A percentile compares a stretch with the other conserved stretches of the same genome.
These are phyloP conservation scores for Odontocerum albicorne DNA, from an alignment of 2,888 invertebrate genomes.

Conservation along the genomic window DNA sequence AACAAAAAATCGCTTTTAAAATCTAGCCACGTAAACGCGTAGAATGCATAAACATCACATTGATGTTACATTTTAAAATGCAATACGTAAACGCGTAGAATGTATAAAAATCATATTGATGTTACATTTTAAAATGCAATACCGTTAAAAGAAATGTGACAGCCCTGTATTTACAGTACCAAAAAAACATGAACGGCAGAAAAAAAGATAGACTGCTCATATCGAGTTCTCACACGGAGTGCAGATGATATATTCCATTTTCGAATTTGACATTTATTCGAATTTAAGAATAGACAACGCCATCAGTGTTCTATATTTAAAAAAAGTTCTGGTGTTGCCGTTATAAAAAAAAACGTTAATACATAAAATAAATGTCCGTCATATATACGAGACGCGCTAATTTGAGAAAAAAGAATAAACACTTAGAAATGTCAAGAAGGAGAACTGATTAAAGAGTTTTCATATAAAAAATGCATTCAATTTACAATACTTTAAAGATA, in stretches of 20 bases:
- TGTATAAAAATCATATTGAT: no score
- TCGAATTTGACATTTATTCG: conserved; percentile 21
- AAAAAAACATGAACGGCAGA: background rate
- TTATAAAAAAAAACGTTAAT: no score
- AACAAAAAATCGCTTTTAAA: no score
- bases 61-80: no score
- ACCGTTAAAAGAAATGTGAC: no score
- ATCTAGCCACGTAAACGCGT: no score
- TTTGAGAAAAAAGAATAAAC: background rate
- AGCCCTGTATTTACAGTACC: no score
- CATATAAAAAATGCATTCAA: background rate
- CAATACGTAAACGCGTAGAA: no score
- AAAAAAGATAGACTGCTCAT: conserved; percentile 1
- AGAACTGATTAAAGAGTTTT: background rate
- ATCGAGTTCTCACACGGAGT: conserved; percentile 7
- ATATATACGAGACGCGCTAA: no score
- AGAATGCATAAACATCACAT: no score
- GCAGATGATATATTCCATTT: conserved; percentile 4
- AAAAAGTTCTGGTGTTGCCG: background rate
- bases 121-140: no score
- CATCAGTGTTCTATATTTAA: conserved; percentile 11
- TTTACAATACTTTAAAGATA: background rate
- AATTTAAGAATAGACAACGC: conserved; percentile 3
- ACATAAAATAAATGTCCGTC: no score
- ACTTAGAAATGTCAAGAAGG: background rate